Evolutionary conservation across 2,888 invertebrate species (phyloP), one percentile per base, ranked within the genome.

Genomic region (Hecatera dysodea): DNA sequence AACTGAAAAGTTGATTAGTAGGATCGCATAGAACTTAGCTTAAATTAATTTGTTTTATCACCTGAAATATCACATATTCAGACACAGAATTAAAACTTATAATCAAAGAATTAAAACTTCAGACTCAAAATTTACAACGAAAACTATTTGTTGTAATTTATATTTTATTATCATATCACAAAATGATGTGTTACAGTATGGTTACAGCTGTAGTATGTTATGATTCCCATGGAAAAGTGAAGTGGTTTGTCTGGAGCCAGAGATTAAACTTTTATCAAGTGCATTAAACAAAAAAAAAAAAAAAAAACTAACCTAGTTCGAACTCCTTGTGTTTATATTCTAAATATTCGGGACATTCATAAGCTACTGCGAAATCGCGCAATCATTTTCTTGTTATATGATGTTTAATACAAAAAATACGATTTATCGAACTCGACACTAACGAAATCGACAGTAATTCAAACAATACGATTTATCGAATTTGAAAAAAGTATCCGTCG

Each of bases 141-240:
- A 8, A 17, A 4, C 19, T 60, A 29, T 8, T 29, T 56, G 22
- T 9, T 12, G n/a, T n/a, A 36, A 3, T 11, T 3, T 22, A 2
- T n/a, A 33, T 65, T 33, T 29, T 33, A 15, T 42, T 22, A 65
- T 65, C 36, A 17, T 24, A 27, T 46, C 27, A 36, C 8, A 66
- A 27, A n/a, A 48, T 42, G 53, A 46, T 53, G 46, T 68, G 53
- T 53, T 68, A n/a, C n/a, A n/a, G n/a, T n/a, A n/a, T n/a, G n/a
- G n/a, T n/a, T n/a, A n/a, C n/a, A n/a, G 53, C 17, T 36, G n/a
- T 50, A 17, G 42, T 36, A 27, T 56, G 60, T 56, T 60, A 72
- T 6, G 22, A 56, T 79, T 75, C 75, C 73, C 75, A 75, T 66
- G 56, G 56, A 50, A 78, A 44, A 52, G 4, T 75, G 79, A 79